Evolutionary conservation across 2,113 vertebrate species (phyloP).

Genomic region (Albula goreensis): DNA sequence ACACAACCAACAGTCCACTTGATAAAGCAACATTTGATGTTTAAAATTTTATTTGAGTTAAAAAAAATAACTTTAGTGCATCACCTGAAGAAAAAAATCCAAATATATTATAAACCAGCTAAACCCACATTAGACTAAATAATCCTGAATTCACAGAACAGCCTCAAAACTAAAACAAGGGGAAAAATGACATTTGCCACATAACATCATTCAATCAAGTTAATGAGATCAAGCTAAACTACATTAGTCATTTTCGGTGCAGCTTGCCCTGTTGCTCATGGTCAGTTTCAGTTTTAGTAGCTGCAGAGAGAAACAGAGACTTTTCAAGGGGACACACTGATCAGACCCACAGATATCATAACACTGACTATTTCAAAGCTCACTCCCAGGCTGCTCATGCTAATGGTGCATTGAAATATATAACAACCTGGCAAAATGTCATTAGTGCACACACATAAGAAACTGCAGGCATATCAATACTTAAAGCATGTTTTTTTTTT

Average conservation of each 20-base stretch:
- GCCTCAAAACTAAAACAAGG: constrained; percentile 23
- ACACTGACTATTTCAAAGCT: constrained; percentile 28
- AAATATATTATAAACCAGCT: constrained; percentile 7
- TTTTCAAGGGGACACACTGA: constrained; percentile 20
- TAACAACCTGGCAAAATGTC: constrained; percentile 20
- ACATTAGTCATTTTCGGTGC: not conserved
- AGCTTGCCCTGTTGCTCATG: not conserved
- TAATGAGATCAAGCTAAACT: constrained; percentile 23
- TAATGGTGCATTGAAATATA: constrained; percentile 28
- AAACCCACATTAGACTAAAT: constrained; percentile 15
- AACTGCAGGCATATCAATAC: constrained; percentile 53
- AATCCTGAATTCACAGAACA: constrained; percentile 20
- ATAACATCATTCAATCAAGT: constrained; percentile 33
- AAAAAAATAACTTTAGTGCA: constrained; percentile 22
- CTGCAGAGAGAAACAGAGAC: constrained; percentile 12
- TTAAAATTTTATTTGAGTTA: constrained; percentile 38
- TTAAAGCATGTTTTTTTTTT: constrained; percentile 34
- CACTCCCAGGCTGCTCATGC: constrained; percentile 33
- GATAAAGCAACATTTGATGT: constrained; percentile 26
- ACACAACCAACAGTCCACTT: not conserved
- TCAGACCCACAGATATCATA: constrained; percentile 28
- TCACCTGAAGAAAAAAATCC: not conserved
- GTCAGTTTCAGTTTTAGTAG: not conserved
- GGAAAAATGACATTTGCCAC: constrained; percentile 31
- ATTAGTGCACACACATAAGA: constrained; percentile 47